These are phyloP conservation scores for Formica exsecta DNA, from an alignment of 1,140 invertebrate genomes.

Conservation along the genomic window DNA sequence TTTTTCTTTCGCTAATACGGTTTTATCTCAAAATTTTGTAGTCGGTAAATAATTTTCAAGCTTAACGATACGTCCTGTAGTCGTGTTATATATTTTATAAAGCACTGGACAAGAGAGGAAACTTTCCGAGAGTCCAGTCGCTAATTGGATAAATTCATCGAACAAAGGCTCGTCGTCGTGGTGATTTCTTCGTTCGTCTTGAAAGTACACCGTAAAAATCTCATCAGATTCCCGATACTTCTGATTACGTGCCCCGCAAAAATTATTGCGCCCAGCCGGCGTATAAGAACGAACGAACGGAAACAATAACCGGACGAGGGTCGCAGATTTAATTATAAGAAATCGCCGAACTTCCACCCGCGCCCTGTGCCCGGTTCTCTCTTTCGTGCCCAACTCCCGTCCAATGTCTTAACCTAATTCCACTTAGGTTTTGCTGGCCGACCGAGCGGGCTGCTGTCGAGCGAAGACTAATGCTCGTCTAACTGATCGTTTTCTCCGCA, in stretches of 20 bases:
- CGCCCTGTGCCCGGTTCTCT: background rate
- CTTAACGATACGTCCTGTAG: background rate
- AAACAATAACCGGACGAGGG: slow-evolving; percentile 57
- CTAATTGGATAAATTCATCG: slow-evolving; percentile 27
- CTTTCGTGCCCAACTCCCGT: background rate
- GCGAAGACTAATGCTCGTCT: slow-evolving; percentile 65
- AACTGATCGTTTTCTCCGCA: slow-evolving; percentile 55
- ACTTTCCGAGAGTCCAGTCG: slow-evolving; percentile 1
- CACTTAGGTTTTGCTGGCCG: slow-evolving; percentile 50
- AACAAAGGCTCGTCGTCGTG: slow-evolving; percentile 15
- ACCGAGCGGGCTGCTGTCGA: slow-evolving; percentile 49
- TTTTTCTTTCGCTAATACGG: no score
- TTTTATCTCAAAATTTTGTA: slow-evolving; percentile 8
- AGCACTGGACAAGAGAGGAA: background rate
- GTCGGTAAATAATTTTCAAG: slow-evolving; percentile 9
- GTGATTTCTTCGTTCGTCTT: slow-evolving; percentile 29
- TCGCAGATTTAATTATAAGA: slow-evolving; percentile 63
- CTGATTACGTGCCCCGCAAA: slow-evolving; percentile 56
- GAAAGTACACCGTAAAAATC: background rate
- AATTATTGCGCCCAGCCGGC: slow-evolving; percentile 40
- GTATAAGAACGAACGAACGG: background rate
- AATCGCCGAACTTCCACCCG: slow-evolving; percentile 54
- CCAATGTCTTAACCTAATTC: slow-evolving; percentile 58
- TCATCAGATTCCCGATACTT: slow-evolving; percentile 47
- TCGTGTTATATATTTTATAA: background rate